Conservation (phyloP, 2,888 invertebrate species). For the Malthinus flaveolus region DNA sequence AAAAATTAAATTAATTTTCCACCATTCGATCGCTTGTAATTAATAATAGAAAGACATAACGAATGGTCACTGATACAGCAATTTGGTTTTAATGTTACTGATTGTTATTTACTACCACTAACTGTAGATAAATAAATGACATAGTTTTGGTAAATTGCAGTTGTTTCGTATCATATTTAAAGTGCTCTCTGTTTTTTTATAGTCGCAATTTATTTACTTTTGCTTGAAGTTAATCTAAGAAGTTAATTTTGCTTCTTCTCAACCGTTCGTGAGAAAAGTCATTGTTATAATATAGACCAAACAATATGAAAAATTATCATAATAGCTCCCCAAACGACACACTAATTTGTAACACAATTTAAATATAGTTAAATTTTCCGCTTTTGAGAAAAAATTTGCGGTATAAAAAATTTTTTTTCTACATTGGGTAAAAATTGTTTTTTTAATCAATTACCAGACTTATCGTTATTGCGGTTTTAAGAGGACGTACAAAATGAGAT, state of each 20-base stretch:
- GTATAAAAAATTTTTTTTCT: too few relatives aligned
- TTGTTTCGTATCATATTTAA: not conserved
- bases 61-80: conserved; percentile 11
- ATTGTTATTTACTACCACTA: conserved; percentile 10
- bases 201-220: conserved; percentile 2
- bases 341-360: not conserved
- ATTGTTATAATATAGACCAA: conserved; percentile 17
- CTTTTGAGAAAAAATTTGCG: too few relatives aligned
- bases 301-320: conserved; percentile 16
- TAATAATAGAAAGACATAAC: conserved; percentile 10
- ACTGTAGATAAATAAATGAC: not conserved
- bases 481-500: too few relatives aligned
- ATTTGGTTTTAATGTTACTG: conserved; percentile 13
- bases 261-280: conserved; percentile 12
- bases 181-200: not conserved
- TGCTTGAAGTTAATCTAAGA: conserved; percentile 4
- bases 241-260: conserved; percentile 10
- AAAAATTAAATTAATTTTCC: conserved; percentile 8
- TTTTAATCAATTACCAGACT: too few relatives aligned
- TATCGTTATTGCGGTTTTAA: too few relatives aligned
- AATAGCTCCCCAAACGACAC: conserved; percentile 8
- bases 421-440: too few relatives aligned
- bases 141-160: not conserved
- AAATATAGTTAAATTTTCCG: too few relatives aligned
- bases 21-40: conserved; percentile 9